Percentiles rank a stretch among this genome's conserved stretches.
phyloP scores from a whole-genome alignment of 2,113 vertebrate species.

The Cryptoleucopteryx plumbea region DNA sequence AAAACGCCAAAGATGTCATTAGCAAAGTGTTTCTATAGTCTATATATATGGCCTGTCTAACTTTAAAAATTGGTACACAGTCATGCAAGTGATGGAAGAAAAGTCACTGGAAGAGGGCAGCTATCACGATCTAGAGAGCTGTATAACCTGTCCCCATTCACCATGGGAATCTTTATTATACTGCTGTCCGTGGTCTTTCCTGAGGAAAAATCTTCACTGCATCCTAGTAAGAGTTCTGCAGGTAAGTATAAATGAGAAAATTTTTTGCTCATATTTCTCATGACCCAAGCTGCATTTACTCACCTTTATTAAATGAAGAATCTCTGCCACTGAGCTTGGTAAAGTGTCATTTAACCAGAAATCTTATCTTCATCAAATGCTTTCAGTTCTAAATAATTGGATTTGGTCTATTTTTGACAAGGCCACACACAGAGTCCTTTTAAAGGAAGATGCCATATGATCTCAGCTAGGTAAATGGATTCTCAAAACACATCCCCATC shows the following conservation, averaged over 20 bases:
- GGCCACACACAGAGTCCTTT: not conserved
- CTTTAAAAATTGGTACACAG: not conserved
- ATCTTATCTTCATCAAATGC: not conserved
- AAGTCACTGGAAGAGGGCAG: not conserved
- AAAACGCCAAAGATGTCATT: not conserved
- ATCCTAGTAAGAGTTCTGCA: not conserved
- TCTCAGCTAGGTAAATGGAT: not conserved
- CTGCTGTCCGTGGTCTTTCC: conserved; percentile 16
- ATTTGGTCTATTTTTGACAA: not conserved
- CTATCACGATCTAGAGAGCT: not conserved
- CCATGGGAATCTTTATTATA: not conserved
- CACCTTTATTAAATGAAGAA: conserved; percentile 12
- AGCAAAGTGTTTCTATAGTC: not conserved
- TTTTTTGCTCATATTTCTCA: not conserved
- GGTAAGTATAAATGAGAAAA: not conserved
- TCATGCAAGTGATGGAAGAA: conserved; percentile 9
- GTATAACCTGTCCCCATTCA: not conserved
- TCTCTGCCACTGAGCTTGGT: not conserved
- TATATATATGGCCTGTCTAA: not conserved
- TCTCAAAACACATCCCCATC: conserved; percentile 45
- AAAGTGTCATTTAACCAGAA: not conserved
- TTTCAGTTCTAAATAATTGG: not conserved
- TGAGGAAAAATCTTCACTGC: not conserved
- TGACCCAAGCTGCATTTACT: not conserved
- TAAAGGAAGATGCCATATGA: not conserved